Conservation (phyloP, 2,113 vertebrate genomes). For the Monarcha castaneiventris region DNA sequence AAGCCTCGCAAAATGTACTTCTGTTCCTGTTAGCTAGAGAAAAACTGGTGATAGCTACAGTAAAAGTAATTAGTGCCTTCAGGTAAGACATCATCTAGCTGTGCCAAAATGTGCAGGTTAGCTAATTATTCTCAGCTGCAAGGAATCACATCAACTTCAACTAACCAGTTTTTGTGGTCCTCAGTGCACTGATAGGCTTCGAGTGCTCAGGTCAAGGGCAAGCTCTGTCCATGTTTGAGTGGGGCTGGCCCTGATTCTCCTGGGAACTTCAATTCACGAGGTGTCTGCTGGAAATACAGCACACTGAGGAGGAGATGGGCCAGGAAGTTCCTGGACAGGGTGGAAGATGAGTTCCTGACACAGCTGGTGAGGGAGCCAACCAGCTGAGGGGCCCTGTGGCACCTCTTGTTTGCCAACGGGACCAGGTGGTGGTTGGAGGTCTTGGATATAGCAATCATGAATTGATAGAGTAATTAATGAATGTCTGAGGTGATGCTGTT, state of each 20-base stretch:
- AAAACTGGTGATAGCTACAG: background rate
- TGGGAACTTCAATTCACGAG: background rate
- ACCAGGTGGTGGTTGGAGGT: background rate
- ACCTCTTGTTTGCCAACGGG: background rate
- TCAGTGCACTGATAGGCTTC: background rate
- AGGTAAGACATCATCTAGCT: background rate
- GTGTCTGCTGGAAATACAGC: too few species aligned
- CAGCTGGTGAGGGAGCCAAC: background rate
- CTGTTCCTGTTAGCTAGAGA: background rate
- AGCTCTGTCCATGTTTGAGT: fast-evolving
- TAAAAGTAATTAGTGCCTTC: background rate
- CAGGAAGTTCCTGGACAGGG: background rate
- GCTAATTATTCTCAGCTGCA: background rate
- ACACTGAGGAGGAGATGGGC: too few species aligned
- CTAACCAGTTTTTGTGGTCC: background rate
- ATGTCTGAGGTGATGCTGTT: background rate
- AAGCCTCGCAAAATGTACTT: background rate
- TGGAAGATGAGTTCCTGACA: background rate
- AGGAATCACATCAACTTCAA: background rate
- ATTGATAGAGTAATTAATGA: fast-evolving
- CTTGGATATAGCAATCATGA: background rate
- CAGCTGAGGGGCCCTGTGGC: too few species aligned
- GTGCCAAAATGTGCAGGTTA: background rate
- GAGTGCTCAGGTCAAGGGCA: background rate
- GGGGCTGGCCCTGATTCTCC: background rate